Percentiles rank a stretch among this genome's conserved stretches.
These are phyloP conservation scores for Drosophila bunnanda DNA, from an alignment of 2,888 invertebrate genomes.

Conservation along the genomic window DNA sequence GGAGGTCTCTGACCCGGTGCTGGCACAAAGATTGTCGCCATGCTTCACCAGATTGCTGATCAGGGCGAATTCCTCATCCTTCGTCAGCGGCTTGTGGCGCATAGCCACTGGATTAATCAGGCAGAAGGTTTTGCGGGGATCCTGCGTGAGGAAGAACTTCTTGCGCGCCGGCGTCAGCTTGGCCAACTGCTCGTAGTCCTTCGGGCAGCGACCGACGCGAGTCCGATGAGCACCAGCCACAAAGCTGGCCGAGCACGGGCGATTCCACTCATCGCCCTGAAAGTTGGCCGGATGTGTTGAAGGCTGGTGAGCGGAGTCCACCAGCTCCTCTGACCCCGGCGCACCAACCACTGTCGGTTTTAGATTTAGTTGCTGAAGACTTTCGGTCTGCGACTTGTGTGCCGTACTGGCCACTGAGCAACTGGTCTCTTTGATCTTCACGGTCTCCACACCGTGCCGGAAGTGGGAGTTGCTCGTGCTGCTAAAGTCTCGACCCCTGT, in stretches of 20 bases:
- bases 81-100: slow-evolving; percentile 64
- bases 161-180: slow-evolving; percentile 67
- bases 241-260: slow-evolving; percentile 75
- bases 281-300: slow-evolving; percentile 60
- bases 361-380: neutral
- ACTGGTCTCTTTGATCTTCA: slow-evolving; percentile 53
- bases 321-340: slow-evolving; percentile 65
- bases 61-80: slow-evolving; percentile 57
- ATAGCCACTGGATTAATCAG: slow-evolving; percentile 77
- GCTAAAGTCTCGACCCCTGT: slow-evolving; percentile 56
- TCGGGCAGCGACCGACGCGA: slow-evolving; percentile 75
- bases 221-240: slow-evolving; percentile 69
- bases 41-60: slow-evolving; percentile 79
- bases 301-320: slow-evolving; percentile 58
- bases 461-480: slow-evolving; percentile 74
- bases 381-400: neutral
- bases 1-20: slow-evolving; percentile 68
- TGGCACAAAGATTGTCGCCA: slow-evolving; percentile 79
- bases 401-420: slow-evolving; percentile 46
- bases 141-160: slow-evolving; percentile 82
- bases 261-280: slow-evolving; percentile 63
- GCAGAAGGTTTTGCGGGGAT: slow-evolving; percentile 81
- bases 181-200: slow-evolving; percentile 62
- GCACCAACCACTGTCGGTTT: neutral
- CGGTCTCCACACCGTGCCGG: slow-evolving; percentile 58